Conservation (phyloP, 2,888 invertebrate species). For the Clostera curtula region DNA sequence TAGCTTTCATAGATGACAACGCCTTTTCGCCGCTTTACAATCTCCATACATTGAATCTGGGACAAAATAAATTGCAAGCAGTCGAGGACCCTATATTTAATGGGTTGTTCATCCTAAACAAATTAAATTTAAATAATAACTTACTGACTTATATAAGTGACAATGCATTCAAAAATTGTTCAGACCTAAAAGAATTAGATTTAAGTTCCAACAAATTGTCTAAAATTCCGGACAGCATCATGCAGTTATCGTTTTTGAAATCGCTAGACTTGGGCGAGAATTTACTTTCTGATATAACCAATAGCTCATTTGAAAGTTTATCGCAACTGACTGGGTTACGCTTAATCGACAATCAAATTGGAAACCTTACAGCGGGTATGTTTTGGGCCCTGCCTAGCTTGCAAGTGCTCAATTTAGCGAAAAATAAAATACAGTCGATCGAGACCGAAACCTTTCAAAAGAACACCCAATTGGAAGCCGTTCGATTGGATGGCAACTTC, state of each 20-base stretch:
- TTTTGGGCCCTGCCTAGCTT: constrained; percentile 88
- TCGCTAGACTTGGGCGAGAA: constrained; percentile 95
- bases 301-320: constrained; percentile 89
- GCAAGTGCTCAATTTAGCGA: constrained; percentile 90
- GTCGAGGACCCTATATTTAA: constrained; percentile 88
- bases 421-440: constrained; percentile 90
- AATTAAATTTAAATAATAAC: constrained; percentile 89
- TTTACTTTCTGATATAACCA: constrained; percentile 86
- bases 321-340: constrained; percentile 90
- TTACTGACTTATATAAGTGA: constrained; percentile 83
- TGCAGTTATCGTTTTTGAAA: constrained; percentile 87
- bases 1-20: constrained; percentile 88
- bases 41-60: constrained; percentile 90
- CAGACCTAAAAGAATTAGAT: constrained; percentile 90
- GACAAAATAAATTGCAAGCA: constrained; percentile 87
- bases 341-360: constrained; percentile 92
- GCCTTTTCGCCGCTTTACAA: constrained; percentile 92
- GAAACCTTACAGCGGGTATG: constrained; percentile 90
- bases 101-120: constrained; percentile 87
- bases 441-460: constrained; percentile 90
- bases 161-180: constrained; percentile 90
- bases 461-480: constrained; percentile 88
- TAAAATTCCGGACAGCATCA: constrained; percentile 88
- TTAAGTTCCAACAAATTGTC: constrained; percentile 89
- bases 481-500: constrained; percentile 90